Conservation (phyloP, 2,888 invertebrate species). For the Catocala nupta region DNA sequence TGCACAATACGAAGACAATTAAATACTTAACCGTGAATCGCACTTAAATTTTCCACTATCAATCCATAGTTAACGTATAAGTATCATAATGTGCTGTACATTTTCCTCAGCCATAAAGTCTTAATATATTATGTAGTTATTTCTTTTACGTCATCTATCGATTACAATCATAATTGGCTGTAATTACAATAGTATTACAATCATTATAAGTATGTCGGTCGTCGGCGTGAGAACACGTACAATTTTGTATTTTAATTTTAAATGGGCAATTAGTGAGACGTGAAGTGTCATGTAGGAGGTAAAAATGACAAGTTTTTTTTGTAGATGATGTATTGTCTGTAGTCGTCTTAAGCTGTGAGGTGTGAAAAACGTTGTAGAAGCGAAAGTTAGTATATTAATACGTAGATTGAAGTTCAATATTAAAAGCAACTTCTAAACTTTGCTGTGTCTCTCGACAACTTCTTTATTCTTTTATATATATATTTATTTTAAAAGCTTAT, state of each 20-base stretch:
- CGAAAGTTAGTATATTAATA: too few species aligned
- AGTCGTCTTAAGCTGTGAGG: too few species aligned
- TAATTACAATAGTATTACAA: slow-evolving; percentile 56
- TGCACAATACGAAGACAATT: too few species aligned
- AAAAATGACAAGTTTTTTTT: slow-evolving; percentile 32
- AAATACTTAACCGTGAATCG: too few species aligned
- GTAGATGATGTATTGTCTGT: too few species aligned
- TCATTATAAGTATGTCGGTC: slow-evolving; percentile 32
- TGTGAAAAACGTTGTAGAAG: too few species aligned
- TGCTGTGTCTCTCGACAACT: too few species aligned
- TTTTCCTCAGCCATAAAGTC: slow-evolving; percentile 37
- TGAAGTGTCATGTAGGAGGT: slow-evolving; percentile 39
- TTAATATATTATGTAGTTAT: slow-evolving; percentile 38
- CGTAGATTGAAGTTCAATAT: too few species aligned
- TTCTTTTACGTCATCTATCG: slow-evolving; percentile 64
- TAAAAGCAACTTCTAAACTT: too few species aligned
- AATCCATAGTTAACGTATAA: not conserved
- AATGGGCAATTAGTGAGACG: slow-evolving; percentile 41
- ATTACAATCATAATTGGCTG: slow-evolving; percentile 67
- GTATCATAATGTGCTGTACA: slow-evolving; percentile 12
- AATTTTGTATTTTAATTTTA: slow-evolving; percentile 44
- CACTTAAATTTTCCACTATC: too few species aligned
- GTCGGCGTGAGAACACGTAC: slow-evolving; percentile 59
- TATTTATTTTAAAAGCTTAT: too few species aligned
- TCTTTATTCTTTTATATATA: too few species aligned